Evolutionary conservation across 2,797 vertebrate genomes (phyloP), one percentile per base, ranked within the genome.

Genomic region (Champsocephalus esox): DNA sequence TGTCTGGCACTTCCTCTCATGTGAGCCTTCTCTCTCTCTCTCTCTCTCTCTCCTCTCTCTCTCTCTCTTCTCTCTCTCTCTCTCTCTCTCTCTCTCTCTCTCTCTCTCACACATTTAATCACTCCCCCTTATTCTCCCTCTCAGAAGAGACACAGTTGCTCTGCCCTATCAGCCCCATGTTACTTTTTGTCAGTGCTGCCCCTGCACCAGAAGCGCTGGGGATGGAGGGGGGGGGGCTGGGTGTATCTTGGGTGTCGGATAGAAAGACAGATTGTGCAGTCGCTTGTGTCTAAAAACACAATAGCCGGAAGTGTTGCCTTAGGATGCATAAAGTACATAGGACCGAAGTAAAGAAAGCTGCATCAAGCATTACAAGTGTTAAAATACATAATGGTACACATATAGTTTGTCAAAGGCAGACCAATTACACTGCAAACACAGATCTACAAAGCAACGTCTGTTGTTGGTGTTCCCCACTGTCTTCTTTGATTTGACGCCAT

Each of bases 261-360:
- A 66, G 41, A 86, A 24, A 82, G 48, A 80, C 75, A 81, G 83
- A 87, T 70, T 85, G 79, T 50, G 76, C 73, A 73, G 75, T 64
- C 49, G 66, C 81, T 67, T 57, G 78, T 77, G 51, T 84, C 85
- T 82, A 75, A 82, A 28, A 68, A 84, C 82, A 93, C 93, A 94
- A 94, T 92, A 69, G 91, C 89, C 92, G 93, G 93, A 94, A 93
- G 89, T 90, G 78, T 82, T 82, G 80, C 81, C 82, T 87, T 84
- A 83, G 84, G 84, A 89, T 87, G 84, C 81, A 80, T 66, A 74
- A 66, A 87, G 82, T 80, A 83, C 77, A 79, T 57, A 52, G 75
- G 63, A 81, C 68, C 41, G 50, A 85, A 88, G 87, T 69, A 74
- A 38, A 79, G 70, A 87, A 79, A 56, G 57, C 56, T 58, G 63